These are phyloP conservation scores for Aleiodes testaceus DNA, from an alignment of 2,888 invertebrate species.

Conservation along the genomic window DNA sequence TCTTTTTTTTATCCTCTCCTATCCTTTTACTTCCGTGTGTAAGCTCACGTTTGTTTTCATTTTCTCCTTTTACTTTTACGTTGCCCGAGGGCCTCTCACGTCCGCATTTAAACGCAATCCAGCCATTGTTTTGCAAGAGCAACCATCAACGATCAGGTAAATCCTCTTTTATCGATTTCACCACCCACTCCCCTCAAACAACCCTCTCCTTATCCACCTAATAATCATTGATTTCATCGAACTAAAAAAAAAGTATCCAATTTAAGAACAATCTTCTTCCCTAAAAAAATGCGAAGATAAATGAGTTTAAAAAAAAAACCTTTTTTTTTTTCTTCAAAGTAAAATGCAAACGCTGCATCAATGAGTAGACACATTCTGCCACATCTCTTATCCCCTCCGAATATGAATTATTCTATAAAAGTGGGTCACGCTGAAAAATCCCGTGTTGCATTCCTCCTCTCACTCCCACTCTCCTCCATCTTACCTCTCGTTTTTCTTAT, in stretches of 20 bases:
- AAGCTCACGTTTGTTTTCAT: not conserved
- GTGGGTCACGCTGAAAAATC: constrained; percentile 39
- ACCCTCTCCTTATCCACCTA: not conserved
- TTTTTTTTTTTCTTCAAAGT: not conserved
- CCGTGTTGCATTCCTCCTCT: constrained; percentile 29
- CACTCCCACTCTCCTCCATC: not conserved
- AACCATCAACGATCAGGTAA: constrained; percentile 26
- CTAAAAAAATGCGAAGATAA: not conserved
- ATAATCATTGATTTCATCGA: no score
- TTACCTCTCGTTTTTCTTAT: not conserved
- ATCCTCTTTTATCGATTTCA: constrained; percentile 28
- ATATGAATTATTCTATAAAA: constrained; percentile 39
- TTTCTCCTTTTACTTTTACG: constrained; percentile 6
- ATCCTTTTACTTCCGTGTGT: constrained; percentile 1
- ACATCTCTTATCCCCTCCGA: not conserved
- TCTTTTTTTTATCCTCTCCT: not conserved
- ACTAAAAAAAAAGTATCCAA: not conserved
- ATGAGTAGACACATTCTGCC: constrained; percentile 14
- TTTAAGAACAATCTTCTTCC: not conserved
- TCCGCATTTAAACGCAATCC: constrained; percentile 37
- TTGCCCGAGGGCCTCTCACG: constrained; percentile 9
- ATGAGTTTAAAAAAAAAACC: not conserved
- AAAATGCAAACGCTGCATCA: constrained; percentile 22
- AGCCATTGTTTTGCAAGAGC: constrained; percentile 29
- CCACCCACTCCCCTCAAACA: not conserved